These are phyloP conservation scores for Gandaritis pyraliata DNA, from an alignment of 2,888 invertebrate genomes.

Conservation along the genomic window DNA sequence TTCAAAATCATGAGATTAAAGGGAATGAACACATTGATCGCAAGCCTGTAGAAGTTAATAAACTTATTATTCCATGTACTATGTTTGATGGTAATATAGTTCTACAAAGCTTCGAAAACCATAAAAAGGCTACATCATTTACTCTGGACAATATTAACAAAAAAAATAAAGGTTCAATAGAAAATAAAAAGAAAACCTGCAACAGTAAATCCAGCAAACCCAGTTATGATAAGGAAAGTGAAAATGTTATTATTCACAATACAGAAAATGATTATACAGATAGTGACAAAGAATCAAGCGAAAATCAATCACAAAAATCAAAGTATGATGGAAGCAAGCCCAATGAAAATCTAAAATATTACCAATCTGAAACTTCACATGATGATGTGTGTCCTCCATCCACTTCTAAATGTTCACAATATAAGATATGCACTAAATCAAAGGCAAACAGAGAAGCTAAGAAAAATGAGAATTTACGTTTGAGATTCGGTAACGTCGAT, in stretches of 20 bases:
- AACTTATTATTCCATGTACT: conserved; percentile 14
- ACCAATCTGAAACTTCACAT: conserved; percentile 3
- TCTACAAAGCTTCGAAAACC: conserved; percentile 10
- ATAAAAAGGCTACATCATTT: not conserved
- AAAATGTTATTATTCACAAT: not conserved
- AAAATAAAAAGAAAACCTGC: not conserved
- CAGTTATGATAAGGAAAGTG: not conserved
- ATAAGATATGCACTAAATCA: conserved; percentile 10
- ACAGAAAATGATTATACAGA: conserved; percentile 1
- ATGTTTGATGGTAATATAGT: conserved; percentile 19
- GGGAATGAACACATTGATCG: conserved; percentile 10
- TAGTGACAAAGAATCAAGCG: not conserved
- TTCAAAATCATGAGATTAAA: conserved; percentile 31
- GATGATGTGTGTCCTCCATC: conserved; percentile 48
- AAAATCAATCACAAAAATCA: conserved; percentile 6
- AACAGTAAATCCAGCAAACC: conserved; percentile 1
- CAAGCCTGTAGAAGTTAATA: conserved; percentile 21
- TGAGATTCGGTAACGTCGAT: not conserved
- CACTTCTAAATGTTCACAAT: conserved; percentile 51
- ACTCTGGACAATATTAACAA: not conserved
- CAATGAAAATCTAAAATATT: not conserved
- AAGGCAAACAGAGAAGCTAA: conserved; percentile 1
- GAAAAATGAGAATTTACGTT: not conserved
- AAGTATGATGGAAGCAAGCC: not conserved
- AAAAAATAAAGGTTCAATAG: not conserved